Evolutionary conservation across 2,888 invertebrate species (phyloP).

Genomic region (Polyploca ridens): DNA sequence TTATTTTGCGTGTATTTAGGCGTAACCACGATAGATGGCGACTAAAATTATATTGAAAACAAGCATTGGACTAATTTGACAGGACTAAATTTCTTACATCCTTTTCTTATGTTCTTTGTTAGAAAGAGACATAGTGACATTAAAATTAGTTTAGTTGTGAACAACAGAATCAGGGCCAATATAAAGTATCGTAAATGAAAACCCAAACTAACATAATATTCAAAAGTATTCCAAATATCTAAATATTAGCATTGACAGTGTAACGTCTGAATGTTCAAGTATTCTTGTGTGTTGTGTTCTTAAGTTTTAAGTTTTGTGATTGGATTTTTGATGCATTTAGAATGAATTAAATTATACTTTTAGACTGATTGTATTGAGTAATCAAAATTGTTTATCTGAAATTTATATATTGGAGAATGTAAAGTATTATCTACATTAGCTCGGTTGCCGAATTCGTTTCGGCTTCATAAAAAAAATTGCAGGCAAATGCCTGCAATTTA

Average conservation of each 20-base stretch:
- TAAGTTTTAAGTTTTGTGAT: background rate
- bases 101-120: no score
- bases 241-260: background rate
- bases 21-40: no score
- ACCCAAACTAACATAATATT: background rate
- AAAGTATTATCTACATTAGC: background rate
- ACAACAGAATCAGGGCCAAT: no score
- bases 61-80: no score
- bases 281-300: constrained; percentile 11
- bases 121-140: no score
- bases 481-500: no score
- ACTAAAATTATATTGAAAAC: no score
- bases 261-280: constrained; percentile 13
- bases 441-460: background rate
- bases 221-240: background rate
- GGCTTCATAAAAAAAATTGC: background rate
- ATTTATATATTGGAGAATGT: background rate
- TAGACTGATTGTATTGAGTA: constrained; percentile 11
- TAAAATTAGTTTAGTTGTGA: no score
- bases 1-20: no score
- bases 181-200: no score
- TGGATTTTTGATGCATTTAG: constrained; percentile 9
- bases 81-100: no score
- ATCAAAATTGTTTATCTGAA: background rate
- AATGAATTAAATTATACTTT: constrained; percentile 8